Conservation (phyloP, 2,888 invertebrate genomes). For the Dromius quadrimaculatus region DNA sequence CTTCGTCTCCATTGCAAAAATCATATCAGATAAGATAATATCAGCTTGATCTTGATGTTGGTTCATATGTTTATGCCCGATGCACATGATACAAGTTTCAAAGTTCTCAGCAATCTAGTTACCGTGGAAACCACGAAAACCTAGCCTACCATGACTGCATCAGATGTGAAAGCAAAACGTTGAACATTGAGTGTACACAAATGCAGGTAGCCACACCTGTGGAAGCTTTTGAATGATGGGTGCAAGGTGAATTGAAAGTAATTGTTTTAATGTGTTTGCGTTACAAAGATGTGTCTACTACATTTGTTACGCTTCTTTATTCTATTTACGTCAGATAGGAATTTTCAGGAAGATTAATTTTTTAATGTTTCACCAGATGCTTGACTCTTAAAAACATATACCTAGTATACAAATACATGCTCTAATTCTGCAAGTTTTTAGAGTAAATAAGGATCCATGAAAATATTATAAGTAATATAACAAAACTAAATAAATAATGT, state of each 20-base stretch:
- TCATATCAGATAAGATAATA: slow-evolving; percentile 8
- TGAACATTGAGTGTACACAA: background rate
- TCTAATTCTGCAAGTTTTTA: too few relatives aligned
- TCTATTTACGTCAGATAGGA: background rate
- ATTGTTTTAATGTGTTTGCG: slow-evolving; percentile 16
- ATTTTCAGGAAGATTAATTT: too few relatives aligned
- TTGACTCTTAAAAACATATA: too few relatives aligned
- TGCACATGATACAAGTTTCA: slow-evolving; percentile 19
- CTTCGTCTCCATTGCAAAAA: background rate
- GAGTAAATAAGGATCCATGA: too few relatives aligned
- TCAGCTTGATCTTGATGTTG: background rate
- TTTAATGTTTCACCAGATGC: too few relatives aligned
- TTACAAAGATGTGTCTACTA: slow-evolving; percentile 25
- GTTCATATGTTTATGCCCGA: slow-evolving; percentile 16
- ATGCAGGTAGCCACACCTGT: slow-evolving; percentile 30
- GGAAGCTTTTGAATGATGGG: slow-evolving; percentile 8
- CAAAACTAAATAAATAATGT: too few relatives aligned
- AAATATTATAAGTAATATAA: too few relatives aligned
- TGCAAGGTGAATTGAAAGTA: background rate
- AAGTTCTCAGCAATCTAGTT: slow-evolving; percentile 39
- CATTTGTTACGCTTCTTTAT: slow-evolving; percentile 22
- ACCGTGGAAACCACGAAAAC: slow-evolving; percentile 39
- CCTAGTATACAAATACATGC: too few relatives aligned
- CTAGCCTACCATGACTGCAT: slow-evolving; percentile 36
- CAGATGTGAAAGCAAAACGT: slow-evolving; percentile 4